Conservation (phyloP, 1,140 invertebrate species). For the Mylabris phalerata region DNA sequence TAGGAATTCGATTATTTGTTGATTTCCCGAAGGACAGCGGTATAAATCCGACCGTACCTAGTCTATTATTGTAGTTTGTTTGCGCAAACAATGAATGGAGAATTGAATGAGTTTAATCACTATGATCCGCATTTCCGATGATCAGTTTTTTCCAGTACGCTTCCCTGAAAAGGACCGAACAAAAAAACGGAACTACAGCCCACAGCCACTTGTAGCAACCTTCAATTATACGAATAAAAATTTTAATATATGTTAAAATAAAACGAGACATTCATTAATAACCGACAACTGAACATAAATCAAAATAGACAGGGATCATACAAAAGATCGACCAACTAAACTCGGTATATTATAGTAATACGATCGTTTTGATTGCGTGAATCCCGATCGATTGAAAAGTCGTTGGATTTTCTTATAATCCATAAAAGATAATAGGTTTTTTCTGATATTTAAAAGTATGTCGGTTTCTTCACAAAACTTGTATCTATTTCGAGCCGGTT, state of each 20-base stretch:
- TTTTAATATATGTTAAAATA: constrained; percentile 10
- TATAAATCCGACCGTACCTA: no score
- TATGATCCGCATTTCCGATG: constrained; percentile 6
- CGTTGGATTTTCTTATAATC: no score
- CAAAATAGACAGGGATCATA: constrained; percentile 6
- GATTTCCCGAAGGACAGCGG: no score
- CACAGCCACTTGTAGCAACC: constrained; percentile 12
- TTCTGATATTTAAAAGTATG: no score
- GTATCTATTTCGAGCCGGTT: not conserved
- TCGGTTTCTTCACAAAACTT: no score
- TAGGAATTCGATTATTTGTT: no score
- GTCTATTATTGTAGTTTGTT: no score
- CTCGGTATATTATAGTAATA: no score
- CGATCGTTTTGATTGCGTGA: no score
- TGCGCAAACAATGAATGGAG: constrained; percentile 3
- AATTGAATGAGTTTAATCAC: constrained; percentile 3
- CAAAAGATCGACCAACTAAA: not conserved
- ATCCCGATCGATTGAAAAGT: no score
- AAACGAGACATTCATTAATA: constrained; percentile 19
- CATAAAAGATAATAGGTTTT: no score
- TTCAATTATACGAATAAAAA: constrained; percentile 18
- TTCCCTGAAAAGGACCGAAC: not conserved
- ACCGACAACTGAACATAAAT: constrained; percentile 19
- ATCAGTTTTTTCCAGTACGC: constrained; percentile 1
- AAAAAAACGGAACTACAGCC: constrained; percentile 22